Evolutionary conservation across 2,888 invertebrate genomes (phyloP).

Genomic region (Amitus sp.): DNA sequence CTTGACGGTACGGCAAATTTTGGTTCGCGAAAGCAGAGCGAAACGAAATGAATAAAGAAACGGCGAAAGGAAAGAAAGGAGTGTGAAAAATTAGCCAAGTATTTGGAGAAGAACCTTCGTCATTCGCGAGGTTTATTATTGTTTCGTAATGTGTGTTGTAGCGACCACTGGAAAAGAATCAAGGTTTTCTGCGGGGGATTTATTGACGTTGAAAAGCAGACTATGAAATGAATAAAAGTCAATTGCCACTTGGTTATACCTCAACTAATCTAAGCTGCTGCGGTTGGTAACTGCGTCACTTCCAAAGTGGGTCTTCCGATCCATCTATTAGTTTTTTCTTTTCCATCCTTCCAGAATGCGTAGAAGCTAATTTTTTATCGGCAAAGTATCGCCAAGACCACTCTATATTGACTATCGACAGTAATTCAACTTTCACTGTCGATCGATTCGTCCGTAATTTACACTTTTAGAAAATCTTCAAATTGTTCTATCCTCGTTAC

Average conservation of each 20-base stretch:
- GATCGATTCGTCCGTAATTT: background rate
- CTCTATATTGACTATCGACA: conserved; percentile 15
- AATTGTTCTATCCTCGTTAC: conserved; percentile 4
- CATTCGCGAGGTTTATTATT: no score
- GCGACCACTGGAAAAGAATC: conserved; percentile 15
- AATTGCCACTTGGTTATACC: conserved; percentile 42
- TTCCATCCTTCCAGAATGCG: conserved; percentile 24
- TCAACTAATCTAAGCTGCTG: conserved; percentile 37
- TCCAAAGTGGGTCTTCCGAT: conserved; percentile 27
- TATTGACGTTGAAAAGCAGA: conserved; percentile 26
- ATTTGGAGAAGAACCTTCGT: background rate
- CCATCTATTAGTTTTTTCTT: conserved; percentile 22
- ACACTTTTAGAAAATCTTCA: conserved; percentile 3
- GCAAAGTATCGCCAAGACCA: conserved; percentile 11
- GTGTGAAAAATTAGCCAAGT: no score
- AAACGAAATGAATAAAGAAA: conserved; percentile 1
- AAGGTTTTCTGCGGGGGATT: conserved; percentile 15
- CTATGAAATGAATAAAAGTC: conserved; percentile 25
- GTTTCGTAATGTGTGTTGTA: background rate
- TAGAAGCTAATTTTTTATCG: conserved; percentile 19
- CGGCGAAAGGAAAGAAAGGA: background rate
- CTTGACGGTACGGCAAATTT: background rate
- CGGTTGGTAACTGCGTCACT: conserved; percentile 25
- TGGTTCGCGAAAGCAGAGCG: no score
- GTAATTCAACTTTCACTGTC: conserved; percentile 5